Evolutionary conservation across 1,140 invertebrate genomes (phyloP), one percentile per base, ranked within the genome.

Genomic region (Drosophila repleta): DNA sequence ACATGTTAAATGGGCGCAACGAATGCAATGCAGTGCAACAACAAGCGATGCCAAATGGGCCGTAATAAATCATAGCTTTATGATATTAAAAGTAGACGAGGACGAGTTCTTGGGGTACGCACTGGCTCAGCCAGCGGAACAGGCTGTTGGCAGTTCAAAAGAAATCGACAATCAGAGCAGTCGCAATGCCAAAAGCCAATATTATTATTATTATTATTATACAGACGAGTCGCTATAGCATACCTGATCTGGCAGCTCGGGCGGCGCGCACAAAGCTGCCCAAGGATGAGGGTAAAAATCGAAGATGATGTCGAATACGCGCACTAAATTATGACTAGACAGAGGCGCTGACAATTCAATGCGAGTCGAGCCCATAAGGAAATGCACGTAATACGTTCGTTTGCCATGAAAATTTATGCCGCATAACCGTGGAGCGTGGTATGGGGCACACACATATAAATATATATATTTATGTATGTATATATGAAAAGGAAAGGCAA

Each of bases 281-380:
- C 41, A 21, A 51, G 67, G 21, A 76, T 45, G 35, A 52, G 60
- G 49, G n/a, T 68, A 71, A 48, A 26, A 76, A 63, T 48, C 29
- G 55, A 53, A 68, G 26, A 48, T 64, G 71, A 64, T 49, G 49
- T 67, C 72, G 56, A 69, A 62, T 48, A 63, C 45, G 66, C 49
- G 70, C 67, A 84, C 80, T 84, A 84, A 84, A 84, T 84, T 84
- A 84, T 84, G 73, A 76, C 72, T 84, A 80, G 73, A 56, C 73
- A 74, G 63, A 84, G 76, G 76, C 80, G 76, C 81, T 84, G 80
- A 84, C 80, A 84, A 84, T 84, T 84, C 80, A 84, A 84, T 84
- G 81, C 76, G 79, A 78, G 49, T 3, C 51, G 49, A 49, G 66
- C 62, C 57, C 66, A 74, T 69, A 71, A 71, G 68, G 68, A 75